Evolutionary conservation across 2,113 vertebrate species (phyloP), one percentile per base, ranked within the genome.

Genomic region (Columbina picui): DNA sequence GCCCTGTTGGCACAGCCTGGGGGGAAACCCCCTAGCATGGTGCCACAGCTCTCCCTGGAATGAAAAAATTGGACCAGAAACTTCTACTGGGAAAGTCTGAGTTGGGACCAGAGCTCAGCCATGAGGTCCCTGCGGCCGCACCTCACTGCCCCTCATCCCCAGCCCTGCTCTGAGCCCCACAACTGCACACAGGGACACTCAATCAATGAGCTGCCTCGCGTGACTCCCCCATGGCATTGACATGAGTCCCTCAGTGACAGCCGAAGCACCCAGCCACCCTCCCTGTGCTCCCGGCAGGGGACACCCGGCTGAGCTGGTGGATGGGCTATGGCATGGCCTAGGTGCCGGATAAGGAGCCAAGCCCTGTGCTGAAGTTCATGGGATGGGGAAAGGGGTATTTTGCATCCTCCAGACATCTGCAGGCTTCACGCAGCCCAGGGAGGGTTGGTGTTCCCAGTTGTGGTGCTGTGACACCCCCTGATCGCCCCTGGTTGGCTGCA

Each of bases 221-320:
- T 27, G 49, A 71, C 41, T 11, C 25, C 32, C 30, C 34, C 15
- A 4, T 0, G 61, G 49, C 80, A n/a, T 23, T 77, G 13, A 63
- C 68, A 63, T 0, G 0, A 32, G 76, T 49, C 15, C 52, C 47
- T 63, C 0, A 0, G 43, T 7, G 2, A 45, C 64, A 65, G 50
- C 59, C 0, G 0, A 5, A 55, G 64, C 39, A 65, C 14, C 32
- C 1, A 3, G 45, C 13, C 75, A 18, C 67, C 4, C 43, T 50
- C 82, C n/a, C 36, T 8, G 32, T 53, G 57, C 30, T 45, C 5
- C 3, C 2, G 84, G 79, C 36, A 39, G 18, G 16, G 41, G 53
- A 12, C 34, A 60, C 29, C 18, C 4, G 5, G 10, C 25, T 43
- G 63, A 0, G 5, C 38, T 45, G 38, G 9, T 0, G 0, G 52